phyloP scores from a whole-genome alignment of 2,888 invertebrate genomes.

The Anoncus sp. region DNA sequence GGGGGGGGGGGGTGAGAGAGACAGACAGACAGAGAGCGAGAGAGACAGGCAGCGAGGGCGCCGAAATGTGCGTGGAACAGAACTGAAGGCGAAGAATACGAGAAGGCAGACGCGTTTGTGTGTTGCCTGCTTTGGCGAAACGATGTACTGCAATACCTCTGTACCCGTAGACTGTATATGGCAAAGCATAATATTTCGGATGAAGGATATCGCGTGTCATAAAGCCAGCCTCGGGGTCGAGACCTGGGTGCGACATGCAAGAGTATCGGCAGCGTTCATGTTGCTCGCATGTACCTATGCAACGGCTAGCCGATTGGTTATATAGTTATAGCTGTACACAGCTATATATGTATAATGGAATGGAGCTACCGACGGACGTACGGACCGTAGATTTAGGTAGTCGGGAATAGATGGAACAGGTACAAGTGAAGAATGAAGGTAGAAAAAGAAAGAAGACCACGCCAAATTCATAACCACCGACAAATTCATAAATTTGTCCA shows the following conservation, averaged over 20 bases:
- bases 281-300: conserved; percentile 39
- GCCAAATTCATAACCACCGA: conserved; percentile 72
- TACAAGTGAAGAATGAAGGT: conserved; percentile 29
- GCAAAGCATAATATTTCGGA: conserved; percentile 75
- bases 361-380: conserved; percentile 16
- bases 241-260: conserved; percentile 36
- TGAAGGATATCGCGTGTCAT: conserved; percentile 80
- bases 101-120: conserved; percentile 31
- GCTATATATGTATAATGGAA: conserved; percentile 35
- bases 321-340: conserved; percentile 24
- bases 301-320: background rate
- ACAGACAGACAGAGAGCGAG: too few relatives aligned
- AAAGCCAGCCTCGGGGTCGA: conserved; percentile 69
- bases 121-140: conserved; percentile 32
- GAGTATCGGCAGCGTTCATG: conserved; percentile 41
- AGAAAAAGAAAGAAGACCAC: background rate
- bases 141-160: conserved; percentile 50
- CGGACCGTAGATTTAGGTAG: conserved; percentile 30
- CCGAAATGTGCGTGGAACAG: conserved; percentile 27
- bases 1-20: too few relatives aligned
- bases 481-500: conserved; percentile 75
- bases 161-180: conserved; percentile 40
- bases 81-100: conserved; percentile 40
- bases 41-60: too few relatives aligned
- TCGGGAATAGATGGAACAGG: conserved; percentile 8